These are phyloP conservation scores for Neoascia interrupta DNA, from an alignment of 2,888 invertebrate genomes.

Conservation along the genomic window DNA sequence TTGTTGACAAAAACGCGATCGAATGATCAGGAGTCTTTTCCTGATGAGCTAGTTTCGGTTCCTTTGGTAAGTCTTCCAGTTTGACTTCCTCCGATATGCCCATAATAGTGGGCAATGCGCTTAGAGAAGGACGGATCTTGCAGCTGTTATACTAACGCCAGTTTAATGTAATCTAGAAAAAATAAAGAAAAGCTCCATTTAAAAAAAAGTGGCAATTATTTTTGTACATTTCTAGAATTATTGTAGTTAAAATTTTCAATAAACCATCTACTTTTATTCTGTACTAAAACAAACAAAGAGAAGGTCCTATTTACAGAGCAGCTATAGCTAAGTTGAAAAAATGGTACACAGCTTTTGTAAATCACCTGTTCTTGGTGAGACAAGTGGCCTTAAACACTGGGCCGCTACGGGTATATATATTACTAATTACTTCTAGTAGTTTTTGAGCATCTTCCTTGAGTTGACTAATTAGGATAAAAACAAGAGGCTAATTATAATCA, in stretches of 20 bases:
- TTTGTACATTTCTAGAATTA: no score
- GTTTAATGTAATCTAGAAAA: background rate
- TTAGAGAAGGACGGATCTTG: slow-evolving; percentile 25
- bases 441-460: no score
- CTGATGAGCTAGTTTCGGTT: slow-evolving; percentile 79
- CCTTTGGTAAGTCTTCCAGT: slow-evolving; percentile 80
- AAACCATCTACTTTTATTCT: background rate
- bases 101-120: slow-evolving; percentile 75
- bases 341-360: no score
- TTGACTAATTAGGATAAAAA: no score
- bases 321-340: background rate
- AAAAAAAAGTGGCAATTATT: background rate
- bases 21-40: slow-evolving; percentile 80
- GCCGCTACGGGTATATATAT: no score
- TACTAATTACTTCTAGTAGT: no score
- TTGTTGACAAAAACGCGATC: slow-evolving; percentile 76
- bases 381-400: no score
- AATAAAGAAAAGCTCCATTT: background rate
- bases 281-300: background rate
- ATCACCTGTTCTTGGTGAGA: no score
- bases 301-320: background rate
- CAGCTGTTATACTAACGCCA: background rate
- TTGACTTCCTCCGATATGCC: slow-evolving; percentile 81
- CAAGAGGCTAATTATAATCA: no score
- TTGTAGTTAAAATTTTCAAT: background rate